Evolutionary conservation across 2,888 invertebrate genomes (phyloP).

Genomic region (Nezara viridula): DNA sequence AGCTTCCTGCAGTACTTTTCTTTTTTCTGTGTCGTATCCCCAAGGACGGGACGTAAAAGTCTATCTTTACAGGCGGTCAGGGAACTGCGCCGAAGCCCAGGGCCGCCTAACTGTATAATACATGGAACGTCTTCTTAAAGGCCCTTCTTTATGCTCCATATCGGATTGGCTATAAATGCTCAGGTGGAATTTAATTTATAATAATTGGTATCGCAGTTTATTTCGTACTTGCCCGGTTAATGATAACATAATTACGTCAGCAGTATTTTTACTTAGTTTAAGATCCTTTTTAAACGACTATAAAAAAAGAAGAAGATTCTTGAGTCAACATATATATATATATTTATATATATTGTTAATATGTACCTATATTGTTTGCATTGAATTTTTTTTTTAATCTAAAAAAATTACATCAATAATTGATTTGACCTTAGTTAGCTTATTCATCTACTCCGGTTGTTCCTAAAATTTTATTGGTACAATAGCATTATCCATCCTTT

Average conservation of each 20-base stretch:
- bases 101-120: constrained; percentile 29
- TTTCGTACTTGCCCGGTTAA: neutral
- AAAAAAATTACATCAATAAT: too few species aligned
- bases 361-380: neutral
- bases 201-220: neutral
- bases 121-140: constrained; percentile 40
- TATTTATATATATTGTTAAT: neutral
- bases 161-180: neutral
- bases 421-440: too few species aligned
- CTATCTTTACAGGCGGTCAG: constrained; percentile 49
- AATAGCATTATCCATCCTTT: too few species aligned
- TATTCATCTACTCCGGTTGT: too few species aligned
- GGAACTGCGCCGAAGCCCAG: constrained; percentile 40
- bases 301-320: neutral
- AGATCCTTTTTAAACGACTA: neutral
- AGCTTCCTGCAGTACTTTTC: constrained; percentile 44
- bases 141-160: neutral
- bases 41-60: constrained; percentile 46
- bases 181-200: neutral
- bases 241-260: constrained; percentile 41
- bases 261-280: constrained; percentile 9
- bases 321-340: neutral
- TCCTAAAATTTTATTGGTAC: too few species aligned
- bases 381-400: neutral
- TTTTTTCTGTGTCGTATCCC: constrained; percentile 31